Evolutionary conservation across 2,888 invertebrate species (phyloP).

Genomic region (Eubasilissa splendida): DNA sequence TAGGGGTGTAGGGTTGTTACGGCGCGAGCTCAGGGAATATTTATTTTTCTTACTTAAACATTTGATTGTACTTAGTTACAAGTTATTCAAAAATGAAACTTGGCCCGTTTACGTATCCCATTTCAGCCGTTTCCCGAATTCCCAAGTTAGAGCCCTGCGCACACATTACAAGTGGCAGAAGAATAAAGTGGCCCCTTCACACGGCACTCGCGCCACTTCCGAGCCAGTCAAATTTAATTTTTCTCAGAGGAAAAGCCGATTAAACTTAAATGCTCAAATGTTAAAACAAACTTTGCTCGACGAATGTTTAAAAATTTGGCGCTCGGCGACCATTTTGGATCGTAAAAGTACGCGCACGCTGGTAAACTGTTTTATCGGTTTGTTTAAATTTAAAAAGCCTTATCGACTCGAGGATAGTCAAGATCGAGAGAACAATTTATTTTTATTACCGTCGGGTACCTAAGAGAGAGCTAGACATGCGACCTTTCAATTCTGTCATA

Average conservation of each 20-base stretch:
- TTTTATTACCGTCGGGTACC: too few species aligned
- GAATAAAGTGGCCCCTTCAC: not conserved
- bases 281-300: slow-evolving; percentile 10
- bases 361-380: too few species aligned
- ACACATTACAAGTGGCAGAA: not conserved
- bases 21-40: not conserved
- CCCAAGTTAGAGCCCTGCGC: not conserved
- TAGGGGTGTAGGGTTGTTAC: not conserved
- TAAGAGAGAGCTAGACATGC: too few species aligned
- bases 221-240: slow-evolving; percentile 21
- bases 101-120: slow-evolving; percentile 24
- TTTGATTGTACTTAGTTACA: slow-evolving; percentile 29
- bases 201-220: slow-evolving; percentile 12
- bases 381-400: too few species aligned
- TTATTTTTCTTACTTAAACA: slow-evolving; percentile 23
- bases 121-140: slow-evolving; percentile 1
- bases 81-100: slow-evolving; percentile 28
- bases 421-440: too few species aligned
- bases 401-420: too few species aligned
- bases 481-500: too few species aligned
- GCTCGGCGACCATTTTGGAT: not conserved
- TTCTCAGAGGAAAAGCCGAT: slow-evolving; percentile 21
- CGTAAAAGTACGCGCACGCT: not conserved
- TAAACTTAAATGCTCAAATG: slow-evolving; percentile 24
- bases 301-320: not conserved